Evolutionary conservation across 2,888 invertebrate genomes (phyloP).

Genomic region (Apodemia duryi): DNA sequence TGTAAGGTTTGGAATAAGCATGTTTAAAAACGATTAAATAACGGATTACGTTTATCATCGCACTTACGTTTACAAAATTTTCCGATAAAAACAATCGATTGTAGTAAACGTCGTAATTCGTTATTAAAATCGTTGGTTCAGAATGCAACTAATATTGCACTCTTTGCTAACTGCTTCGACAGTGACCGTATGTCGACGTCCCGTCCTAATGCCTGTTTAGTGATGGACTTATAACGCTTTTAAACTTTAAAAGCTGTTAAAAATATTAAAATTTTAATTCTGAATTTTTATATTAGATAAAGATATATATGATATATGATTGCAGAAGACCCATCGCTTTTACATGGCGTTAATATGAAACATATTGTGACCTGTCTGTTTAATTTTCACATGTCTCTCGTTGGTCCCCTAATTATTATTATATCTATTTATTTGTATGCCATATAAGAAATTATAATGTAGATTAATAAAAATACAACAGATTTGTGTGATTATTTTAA

Average conservation of each 20-base stretch:
- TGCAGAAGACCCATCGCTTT: background rate
- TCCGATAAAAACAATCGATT: background rate
- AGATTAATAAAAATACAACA: too few relatives aligned
- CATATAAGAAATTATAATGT: background rate
- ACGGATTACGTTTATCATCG: background rate
- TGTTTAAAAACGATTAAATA: conserved; percentile 1
- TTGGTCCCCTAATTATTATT: background rate
- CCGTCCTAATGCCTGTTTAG: background rate
- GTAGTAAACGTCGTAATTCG: background rate
- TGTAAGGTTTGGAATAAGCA: conserved; percentile 1
- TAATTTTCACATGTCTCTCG: conserved; percentile 8
- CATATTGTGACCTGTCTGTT: conserved; percentile 14
- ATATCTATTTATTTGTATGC: background rate
- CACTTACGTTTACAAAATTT: background rate
- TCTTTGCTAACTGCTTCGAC: conserved; percentile 6
- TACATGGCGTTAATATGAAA: background rate
- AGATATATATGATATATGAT: background rate
- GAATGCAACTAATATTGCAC: conserved; percentile 12
- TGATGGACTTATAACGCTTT: background rate
- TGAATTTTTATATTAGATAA: background rate
- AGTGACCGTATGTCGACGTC: background rate
- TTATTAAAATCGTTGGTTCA: background rate
- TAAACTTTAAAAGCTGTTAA: conserved; percentile 1
- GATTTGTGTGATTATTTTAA: too few relatives aligned
- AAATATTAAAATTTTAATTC: background rate